These are phyloP conservation scores for Danaus plexippus DNA, from an alignment of 1,140 invertebrate genomes.

Conservation along the genomic window DNA sequence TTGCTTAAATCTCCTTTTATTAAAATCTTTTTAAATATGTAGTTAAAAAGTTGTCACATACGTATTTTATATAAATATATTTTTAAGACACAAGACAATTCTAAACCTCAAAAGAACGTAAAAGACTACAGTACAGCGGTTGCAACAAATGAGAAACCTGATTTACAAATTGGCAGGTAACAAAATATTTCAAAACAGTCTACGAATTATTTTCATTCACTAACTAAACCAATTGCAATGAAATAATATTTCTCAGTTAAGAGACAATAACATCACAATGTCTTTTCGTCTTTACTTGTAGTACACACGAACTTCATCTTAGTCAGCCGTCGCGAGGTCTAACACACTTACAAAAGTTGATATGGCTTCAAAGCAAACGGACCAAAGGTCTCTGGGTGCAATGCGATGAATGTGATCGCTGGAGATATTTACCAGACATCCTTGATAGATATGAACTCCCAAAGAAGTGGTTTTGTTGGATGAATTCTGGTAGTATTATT, in stretches of 20 bases:
- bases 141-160: conserved; percentile 14
- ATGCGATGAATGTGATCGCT: conserved; percentile 74
- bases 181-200: neutral
- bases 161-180: conserved; percentile 14
- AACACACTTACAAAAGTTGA: conserved; percentile 40
- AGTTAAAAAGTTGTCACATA: no score
- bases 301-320: conserved; percentile 36
- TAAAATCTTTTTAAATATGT: no score
- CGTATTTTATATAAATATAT: neutral
- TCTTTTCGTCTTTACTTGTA: neutral
- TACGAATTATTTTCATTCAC: neutral
- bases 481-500: conserved; percentile 71
- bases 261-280: no score
- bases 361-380: conserved; percentile 67
- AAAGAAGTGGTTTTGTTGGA: conserved; percentile 75
- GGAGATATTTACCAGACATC: conserved; percentile 71
- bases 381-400: conserved; percentile 74
- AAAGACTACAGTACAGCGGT: conserved; percentile 20
- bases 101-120: conserved; percentile 2
- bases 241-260: no score
- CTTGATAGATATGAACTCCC: conserved; percentile 75
- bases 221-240: neutral
- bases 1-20: no score
- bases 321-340: conserved; percentile 42
- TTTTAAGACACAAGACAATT: neutral